These are phyloP conservation scores for Camponotus vicinus DNA, from an alignment of 1,140 invertebrate species.

Conservation along the genomic window DNA sequence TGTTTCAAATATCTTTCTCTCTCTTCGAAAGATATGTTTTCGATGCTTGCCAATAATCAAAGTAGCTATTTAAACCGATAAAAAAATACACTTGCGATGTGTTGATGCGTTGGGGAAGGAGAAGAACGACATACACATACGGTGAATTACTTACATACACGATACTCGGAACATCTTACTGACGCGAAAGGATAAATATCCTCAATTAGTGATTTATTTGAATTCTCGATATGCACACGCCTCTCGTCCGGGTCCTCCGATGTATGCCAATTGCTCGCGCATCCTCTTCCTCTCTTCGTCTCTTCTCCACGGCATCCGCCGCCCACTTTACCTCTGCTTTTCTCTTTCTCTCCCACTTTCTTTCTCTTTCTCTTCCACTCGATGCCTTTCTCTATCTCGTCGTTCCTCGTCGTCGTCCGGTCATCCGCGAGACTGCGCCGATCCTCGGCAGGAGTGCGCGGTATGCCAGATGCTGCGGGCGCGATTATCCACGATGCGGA, in stretches of 20 bases:
- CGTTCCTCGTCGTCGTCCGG: neutral
- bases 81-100: constrained; percentile 55
- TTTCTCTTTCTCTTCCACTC: neutral
- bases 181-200: constrained; percentile 82
- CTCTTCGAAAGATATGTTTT: neutral
- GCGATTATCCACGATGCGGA: constrained; percentile 67
- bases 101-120: constrained; percentile 1
- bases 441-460: constrained; percentile 59
- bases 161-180: constrained; percentile 71
- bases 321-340: constrained; percentile 28
- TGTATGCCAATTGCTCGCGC: constrained; percentile 74
- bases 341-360: neutral
- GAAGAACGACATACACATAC: neutral
- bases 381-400: constrained; percentile 15
- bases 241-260: constrained; percentile 73
- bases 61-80: constrained; percentile 68
- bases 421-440: constrained; percentile 14
- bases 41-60: constrained; percentile 63
- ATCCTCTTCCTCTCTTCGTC: constrained; percentile 47
- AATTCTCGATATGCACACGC: constrained; percentile 78
- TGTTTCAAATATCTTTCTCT: neutral
- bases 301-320: constrained; percentile 35
- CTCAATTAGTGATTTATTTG: constrained; percentile 83
- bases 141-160: constrained; percentile 70
- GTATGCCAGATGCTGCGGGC: constrained; percentile 61